A percentile compares a stretch with the other conserved stretches of the same genome.
These are phyloP conservation scores for Orthonychiurus folsomi DNA, from an alignment of 2,888 invertebrate species.

Conservation along the genomic window DNA sequence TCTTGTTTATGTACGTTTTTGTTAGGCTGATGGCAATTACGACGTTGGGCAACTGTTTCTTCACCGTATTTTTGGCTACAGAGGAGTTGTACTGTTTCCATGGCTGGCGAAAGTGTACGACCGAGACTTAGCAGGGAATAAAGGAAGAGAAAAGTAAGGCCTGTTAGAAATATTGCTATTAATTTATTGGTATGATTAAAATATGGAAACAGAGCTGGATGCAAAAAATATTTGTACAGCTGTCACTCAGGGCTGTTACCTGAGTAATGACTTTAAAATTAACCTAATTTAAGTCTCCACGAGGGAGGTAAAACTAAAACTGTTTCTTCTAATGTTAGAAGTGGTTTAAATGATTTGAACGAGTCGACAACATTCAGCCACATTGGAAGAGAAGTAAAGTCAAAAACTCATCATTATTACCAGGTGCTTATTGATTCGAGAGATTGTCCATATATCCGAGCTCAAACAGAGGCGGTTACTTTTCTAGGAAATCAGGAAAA, in stretches of 20 bases:
- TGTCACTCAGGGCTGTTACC: no score
- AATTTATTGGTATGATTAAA: no score
- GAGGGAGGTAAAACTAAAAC: neutral
- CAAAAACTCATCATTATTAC: constrained; percentile 87
- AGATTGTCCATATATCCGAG: constrained; percentile 92
- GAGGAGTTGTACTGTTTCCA: constrained; percentile 92
- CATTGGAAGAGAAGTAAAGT: constrained; percentile 77
- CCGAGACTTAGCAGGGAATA: constrained; percentile 68
- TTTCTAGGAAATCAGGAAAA: constrained; percentile 94
- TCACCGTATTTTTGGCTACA: constrained; percentile 92
- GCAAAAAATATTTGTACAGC: no score
- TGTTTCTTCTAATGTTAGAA: neutral
- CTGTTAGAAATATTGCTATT: neutral
- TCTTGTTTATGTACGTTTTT: no score
- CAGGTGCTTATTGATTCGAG: constrained; percentile 95
- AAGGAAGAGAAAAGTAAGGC: constrained; percentile 44
- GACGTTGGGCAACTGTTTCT: constrained; percentile 92
- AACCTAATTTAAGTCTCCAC: no score
- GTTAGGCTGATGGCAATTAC: constrained; percentile 86
- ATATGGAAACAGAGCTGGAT: no score
- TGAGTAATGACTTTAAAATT: no score
- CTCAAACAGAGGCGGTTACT: constrained; percentile 96
- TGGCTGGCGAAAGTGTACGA: constrained; percentile 95
- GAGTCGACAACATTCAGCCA: constrained; percentile 42
- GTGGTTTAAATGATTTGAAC: constrained; percentile 22